phyloP scores from a whole-genome alignment of 2,888 invertebrate species.

The Tetramorium bicarinatum region DNA sequence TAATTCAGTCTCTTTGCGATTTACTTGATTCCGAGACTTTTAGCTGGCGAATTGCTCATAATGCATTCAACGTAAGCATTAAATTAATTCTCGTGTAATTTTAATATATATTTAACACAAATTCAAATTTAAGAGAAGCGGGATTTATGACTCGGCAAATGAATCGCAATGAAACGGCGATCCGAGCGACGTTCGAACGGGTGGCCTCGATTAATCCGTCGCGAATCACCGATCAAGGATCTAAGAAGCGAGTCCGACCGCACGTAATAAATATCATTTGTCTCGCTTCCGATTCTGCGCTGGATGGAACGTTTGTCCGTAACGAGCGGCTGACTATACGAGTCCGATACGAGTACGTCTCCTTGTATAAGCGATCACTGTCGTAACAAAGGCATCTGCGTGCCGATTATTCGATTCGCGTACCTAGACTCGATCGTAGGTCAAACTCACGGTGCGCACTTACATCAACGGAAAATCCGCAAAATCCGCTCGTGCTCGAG shows the following conservation, averaged over 20 bases:
- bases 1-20: neutral
- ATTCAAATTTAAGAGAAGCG: constrained; percentile 20
- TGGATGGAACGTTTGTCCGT: constrained; percentile 52
- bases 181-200: constrained; percentile 39
- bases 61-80: neutral
- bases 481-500: neutral
- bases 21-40: neutral
- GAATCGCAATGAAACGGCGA: constrained; percentile 39
- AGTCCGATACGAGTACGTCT: constrained; percentile 3
- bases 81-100: neutral
- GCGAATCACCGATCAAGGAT: constrained; percentile 79
- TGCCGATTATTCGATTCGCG: neutral
- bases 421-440: neutral
- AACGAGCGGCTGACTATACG: constrained; percentile 27
- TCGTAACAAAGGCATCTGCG: constrained; percentile 1
- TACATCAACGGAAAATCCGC: neutral
- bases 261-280: constrained; percentile 79
- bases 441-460: neutral
- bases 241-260: constrained; percentile 67
- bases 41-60: neutral
- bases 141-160: constrained; percentile 42
- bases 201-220: constrained; percentile 66
- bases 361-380: neutral
- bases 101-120: neutral
- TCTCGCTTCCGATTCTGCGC: constrained; percentile 72